Conservation (phyloP, 2,113 vertebrate species). For the Rhinoptilus africanus region DNA sequence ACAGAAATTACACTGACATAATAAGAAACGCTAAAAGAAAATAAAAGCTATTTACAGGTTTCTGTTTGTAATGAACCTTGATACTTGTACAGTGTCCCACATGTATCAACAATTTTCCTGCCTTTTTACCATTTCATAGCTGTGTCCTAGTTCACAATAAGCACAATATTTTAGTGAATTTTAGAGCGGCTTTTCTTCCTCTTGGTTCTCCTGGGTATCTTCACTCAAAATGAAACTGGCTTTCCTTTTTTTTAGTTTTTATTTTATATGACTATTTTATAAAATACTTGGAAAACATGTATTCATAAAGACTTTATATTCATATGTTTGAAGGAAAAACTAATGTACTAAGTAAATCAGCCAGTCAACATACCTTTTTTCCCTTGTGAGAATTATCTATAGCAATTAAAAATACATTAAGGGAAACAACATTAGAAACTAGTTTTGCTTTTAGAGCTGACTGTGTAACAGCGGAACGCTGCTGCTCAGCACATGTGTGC, state of each 20-base stretch:
- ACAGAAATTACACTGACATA: neutral
- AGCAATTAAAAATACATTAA: neutral
- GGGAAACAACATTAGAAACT: neutral
- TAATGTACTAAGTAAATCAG: neutral
- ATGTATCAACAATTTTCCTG: neutral
- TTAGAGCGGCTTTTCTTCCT: neutral
- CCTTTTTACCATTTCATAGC: neutral
- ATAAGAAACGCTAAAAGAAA: neutral
- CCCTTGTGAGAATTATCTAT: neutral
- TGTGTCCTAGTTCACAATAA: neutral
- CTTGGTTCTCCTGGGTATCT: neutral
- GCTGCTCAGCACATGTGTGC: neutral
- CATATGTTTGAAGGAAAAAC: neutral
- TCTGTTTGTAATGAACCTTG: neutral
- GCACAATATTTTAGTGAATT: neutral
- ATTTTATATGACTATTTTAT: neutral
- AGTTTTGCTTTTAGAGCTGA: neutral
- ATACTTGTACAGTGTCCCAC: neutral
- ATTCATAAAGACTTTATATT: neutral
- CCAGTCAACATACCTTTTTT: neutral
- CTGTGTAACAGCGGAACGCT: rapidly evolving
- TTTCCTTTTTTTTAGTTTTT: neutral
- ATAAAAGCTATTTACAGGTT: neutral
- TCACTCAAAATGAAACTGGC: neutral
- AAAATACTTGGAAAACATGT: neutral